Percentiles rank a stretch among this genome's conserved stretches.
Conservation (phyloP, 1,140 invertebrate species). For the Neodiprion fabricii region DNA sequence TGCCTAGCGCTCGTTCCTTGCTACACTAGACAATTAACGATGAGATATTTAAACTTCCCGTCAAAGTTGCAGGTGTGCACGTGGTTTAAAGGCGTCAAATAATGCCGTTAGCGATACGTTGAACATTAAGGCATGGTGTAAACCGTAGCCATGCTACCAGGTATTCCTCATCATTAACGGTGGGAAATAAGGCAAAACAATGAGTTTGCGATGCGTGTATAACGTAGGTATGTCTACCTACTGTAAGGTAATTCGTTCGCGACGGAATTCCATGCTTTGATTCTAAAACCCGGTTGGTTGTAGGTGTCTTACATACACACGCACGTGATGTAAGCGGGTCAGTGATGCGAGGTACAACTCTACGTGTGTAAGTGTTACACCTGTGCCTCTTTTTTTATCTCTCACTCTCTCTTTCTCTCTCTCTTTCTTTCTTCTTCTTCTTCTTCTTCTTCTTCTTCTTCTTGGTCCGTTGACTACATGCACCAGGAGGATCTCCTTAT, state of each 20-base stretch:
- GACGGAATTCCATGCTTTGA: neutral
- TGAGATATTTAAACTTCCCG: too few relatives aligned
- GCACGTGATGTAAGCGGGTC: neutral
- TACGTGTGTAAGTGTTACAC: neutral
- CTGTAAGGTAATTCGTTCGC: neutral
- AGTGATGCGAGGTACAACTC: neutral
- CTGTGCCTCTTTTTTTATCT: neutral
- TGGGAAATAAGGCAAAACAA: slow-evolving; percentile 13
- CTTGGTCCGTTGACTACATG: neutral
- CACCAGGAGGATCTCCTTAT: neutral
- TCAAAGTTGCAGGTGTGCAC: too few relatives aligned
- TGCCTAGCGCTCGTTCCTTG: too few relatives aligned
- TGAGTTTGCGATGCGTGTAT: neutral
- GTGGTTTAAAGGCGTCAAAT: too few relatives aligned
- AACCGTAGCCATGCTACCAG: neutral
- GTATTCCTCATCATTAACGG: slow-evolving; percentile 1
- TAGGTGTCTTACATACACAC: neutral
- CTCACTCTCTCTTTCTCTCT: neutral
- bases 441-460: neutral
- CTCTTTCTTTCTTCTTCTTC: neutral
- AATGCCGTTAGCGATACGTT: too few relatives aligned
- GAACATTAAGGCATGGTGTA: neutral
- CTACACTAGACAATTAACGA: too few relatives aligned
- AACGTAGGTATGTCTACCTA: neutral
- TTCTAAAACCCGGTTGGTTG: neutral